Base-by-base conservation (phyloP, 2,797 vertebrate genomes). In the Schizothorax lantsangensis region DNA sequence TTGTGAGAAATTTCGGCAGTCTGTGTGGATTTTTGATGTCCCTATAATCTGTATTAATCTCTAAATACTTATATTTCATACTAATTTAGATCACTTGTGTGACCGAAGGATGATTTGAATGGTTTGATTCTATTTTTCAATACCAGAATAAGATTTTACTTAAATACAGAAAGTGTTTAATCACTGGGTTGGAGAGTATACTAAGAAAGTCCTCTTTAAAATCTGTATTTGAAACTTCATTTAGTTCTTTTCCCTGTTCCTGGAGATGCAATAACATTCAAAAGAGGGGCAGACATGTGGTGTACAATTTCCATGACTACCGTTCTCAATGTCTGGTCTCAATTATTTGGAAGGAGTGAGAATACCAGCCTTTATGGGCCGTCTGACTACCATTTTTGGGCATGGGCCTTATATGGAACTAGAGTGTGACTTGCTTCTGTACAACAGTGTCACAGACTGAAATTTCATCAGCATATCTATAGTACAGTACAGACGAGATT, bases 241-340 rank as follows among this genome's bases (percentile, higher is more conserved):
- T 68, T 8, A 15, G 9, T 5, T 26, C 21, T 81, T 38, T 83
- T 6, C 30, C 30, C 2, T 10, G 6, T 66, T 73, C 5, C n/a
- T 73, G 17, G 17, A 23, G 52, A 73, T 17, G 14, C 12, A 62
- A 19, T 79, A 43, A 79, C 9, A 2, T 23, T 10, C 2, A 77
- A 19, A 8, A 26, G 59, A 59, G 77, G 36, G 47, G 77, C 38
- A 45, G 49, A n/a, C 0, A 5, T 36, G 19, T 59, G 26, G 1
- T 19, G 64, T 33, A 43, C 7, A 75, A n/a, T 85, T 80, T 80
- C 77, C 77, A 85, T 85, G 52, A 72, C 19, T n/a, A 40, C 49
- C 5, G 1, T 33, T 26, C 45, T 79, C n/a, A 54, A 40, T 43
- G 49, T 68, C 62, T 84, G 64, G 33, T 57, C 38, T 71, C n/a